Evolutionary conservation across 2,888 invertebrate species (phyloP).

Genomic region (Steinernema carpocapsae): DNA sequence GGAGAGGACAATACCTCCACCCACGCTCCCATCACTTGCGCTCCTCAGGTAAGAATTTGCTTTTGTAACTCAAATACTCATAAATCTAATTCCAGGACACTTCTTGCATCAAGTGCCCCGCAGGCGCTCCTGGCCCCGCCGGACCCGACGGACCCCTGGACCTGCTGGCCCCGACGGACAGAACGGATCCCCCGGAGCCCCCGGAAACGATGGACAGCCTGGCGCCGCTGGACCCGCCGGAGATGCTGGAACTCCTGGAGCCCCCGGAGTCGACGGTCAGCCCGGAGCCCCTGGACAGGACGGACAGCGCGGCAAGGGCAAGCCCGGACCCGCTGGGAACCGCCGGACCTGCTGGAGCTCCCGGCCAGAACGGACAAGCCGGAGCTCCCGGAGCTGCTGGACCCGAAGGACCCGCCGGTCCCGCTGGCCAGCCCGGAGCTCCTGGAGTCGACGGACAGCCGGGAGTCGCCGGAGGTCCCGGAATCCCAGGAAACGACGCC

Average conservation of each 20-base stretch:
- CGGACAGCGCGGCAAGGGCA: no score
- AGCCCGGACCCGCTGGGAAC: no score
- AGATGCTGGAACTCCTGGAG: slow-evolving; percentile 7
- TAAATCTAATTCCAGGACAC: no score
- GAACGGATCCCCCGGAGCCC: slow-evolving; percentile 5
- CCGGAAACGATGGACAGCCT: slow-evolving; percentile 6
- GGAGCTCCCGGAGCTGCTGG: no score
- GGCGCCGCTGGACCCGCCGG: slow-evolving; percentile 10
- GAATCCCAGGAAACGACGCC: slow-evolving; percentile 31
- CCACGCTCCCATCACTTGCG: slow-evolving; percentile 56
- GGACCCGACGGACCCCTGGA: no score
- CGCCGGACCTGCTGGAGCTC: no score
- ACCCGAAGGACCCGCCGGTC: slow-evolving; percentile 22
- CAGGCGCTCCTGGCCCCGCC: no score
- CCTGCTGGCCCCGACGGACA: neutral
- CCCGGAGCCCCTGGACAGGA: no score
- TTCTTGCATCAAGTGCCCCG: slow-evolving; percentile 25
- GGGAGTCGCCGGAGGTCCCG: slow-evolving; percentile 26
- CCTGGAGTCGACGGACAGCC: slow-evolving; percentile 8
- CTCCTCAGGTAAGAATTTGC: no score
- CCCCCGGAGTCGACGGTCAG: no score
- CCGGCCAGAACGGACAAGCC: no score
- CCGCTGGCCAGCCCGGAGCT: slow-evolving; percentile 18
- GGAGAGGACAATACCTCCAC: slow-evolving; percentile 51
- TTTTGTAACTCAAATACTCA: no score